Evolutionary conservation across 2,888 invertebrate species (phyloP).

Genomic region (Ischnura elegans): DNA sequence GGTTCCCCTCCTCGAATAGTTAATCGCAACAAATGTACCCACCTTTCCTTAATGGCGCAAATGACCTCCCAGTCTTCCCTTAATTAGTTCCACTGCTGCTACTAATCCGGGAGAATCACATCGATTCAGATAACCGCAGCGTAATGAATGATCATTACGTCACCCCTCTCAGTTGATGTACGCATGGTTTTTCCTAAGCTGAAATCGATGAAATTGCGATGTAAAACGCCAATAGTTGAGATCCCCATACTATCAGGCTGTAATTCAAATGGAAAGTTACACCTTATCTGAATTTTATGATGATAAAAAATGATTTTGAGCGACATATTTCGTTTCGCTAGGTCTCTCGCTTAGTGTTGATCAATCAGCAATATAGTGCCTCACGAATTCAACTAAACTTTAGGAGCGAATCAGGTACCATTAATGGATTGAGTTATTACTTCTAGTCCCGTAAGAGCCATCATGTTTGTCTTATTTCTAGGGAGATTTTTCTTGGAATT

Average conservation of each 20-base stretch:
- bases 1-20: no score
- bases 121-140: no score
- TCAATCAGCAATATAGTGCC: not conserved
- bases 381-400: not conserved
- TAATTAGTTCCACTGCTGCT: no score
- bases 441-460: not conserved
- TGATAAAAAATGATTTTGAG: not conserved
- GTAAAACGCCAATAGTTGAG: not conserved
- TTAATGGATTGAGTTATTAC: not conserved
- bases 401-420: no score
- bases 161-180: not conserved
- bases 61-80: no score
- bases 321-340: not conserved
- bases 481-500: not conserved
- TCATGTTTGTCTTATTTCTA: not conserved
- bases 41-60: no score
- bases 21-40: no score
- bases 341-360: not conserved
- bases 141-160: not conserved
- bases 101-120: no score
- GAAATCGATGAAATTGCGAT: not conserved
- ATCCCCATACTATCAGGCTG: not conserved
- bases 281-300: not conserved
- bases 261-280: not conserved
- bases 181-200: not conserved